phyloP scores from a whole-genome alignment of 2,797 vertebrate genomes.

The Yasuhikotakia modesta region DNA sequence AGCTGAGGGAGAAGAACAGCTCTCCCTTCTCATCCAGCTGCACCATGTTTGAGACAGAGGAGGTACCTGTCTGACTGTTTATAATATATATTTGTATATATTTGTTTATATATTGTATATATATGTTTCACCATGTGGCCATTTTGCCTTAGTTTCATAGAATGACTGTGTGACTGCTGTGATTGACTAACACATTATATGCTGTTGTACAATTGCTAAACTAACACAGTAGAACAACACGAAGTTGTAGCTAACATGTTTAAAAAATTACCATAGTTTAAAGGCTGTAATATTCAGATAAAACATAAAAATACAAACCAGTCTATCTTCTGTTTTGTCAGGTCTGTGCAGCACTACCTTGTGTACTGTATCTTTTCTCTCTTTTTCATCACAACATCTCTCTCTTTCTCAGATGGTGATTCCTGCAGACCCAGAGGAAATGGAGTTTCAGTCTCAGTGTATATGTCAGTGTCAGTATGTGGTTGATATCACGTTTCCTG shows the following conservation, averaged over 20 bases:
- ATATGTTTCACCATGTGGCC: background rate
- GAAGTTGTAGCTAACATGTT: no score
- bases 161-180: no score
- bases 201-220: no score
- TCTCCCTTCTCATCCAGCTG: conserved; percentile 92
- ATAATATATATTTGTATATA: background rate
- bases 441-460: conserved; percentile 89
- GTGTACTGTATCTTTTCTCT: no score
- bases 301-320: no score
- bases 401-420: conserved; percentile 85
- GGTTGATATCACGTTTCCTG: conserved; percentile 83
- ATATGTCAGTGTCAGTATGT: conserved; percentile 83
- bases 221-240: no score
- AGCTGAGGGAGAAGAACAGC: conserved; percentile 83
- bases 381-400: background rate
- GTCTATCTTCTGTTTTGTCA: no score
- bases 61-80: conserved; percentile 71
- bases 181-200: no score
- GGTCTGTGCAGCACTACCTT: no score
- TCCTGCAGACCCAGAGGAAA: conserved; percentile 88
- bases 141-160: background rate
- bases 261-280: no score
- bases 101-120: background rate
- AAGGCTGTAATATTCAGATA: no score
- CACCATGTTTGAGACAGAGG: conserved; percentile 94